Evolutionary conservation across 2,797 vertebrate genomes (phyloP).

Genomic region (Novumbra hubbsi): DNA sequence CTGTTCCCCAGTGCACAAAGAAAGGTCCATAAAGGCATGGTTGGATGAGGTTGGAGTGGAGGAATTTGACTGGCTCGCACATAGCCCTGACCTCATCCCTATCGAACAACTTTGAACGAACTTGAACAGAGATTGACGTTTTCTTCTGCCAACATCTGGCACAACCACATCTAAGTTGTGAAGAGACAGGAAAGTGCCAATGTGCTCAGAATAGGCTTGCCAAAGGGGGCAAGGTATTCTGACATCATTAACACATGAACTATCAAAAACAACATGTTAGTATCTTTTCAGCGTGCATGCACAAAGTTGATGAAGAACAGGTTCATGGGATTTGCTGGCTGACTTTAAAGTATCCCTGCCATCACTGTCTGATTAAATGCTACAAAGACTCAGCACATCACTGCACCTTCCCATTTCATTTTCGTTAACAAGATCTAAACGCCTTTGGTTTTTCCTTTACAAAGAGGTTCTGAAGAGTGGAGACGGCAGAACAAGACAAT

Average conservation of each 20-base stretch:
- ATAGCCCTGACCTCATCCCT: no score
- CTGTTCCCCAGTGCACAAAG: no score
- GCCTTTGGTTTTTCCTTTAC: slow-evolving; percentile 33
- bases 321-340: neutral
- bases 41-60: no score
- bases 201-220: slow-evolving; percentile 48
- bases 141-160: slow-evolving; percentile 6
- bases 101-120: no score
- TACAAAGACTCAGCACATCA: neutral
- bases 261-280: neutral
- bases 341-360: neutral
- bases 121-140: no score
- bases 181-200: slow-evolving; percentile 52
- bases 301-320: slow-evolving; percentile 2
- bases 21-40: no score
- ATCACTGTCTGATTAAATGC: neutral
- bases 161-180: slow-evolving; percentile 53
- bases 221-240: neutral
- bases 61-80: no score
- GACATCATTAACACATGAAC: slow-evolving; percentile 12
- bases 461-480: slow-evolving; percentile 44
- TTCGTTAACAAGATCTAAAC: slow-evolving; percentile 10
- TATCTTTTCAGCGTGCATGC: neutral
- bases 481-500: slow-evolving; percentile 25
- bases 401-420: neutral